These are phyloP conservation scores for Medauroidea extradentata DNA, from an alignment of 1,140 invertebrate species.

Conservation along the genomic window DNA sequence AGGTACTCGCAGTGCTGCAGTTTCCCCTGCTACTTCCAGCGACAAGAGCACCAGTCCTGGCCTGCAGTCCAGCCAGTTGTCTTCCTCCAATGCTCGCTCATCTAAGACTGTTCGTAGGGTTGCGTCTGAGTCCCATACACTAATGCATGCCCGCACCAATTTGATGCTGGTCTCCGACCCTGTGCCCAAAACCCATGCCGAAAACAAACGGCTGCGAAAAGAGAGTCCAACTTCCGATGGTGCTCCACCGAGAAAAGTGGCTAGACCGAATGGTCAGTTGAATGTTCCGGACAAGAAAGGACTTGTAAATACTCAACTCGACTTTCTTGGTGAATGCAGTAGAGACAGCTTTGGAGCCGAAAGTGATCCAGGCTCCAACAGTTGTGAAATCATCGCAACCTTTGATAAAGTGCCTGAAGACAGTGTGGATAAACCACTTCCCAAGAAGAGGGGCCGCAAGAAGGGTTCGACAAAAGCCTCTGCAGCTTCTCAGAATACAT, in stretches of 20 bases:
- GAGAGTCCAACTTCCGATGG: conserved; percentile 30
- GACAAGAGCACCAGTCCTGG: conserved; percentile 19
- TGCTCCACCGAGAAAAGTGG: neutral
- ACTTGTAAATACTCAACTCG: neutral
- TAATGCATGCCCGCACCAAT: conserved; percentile 21
- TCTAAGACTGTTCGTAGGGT: too few species aligned
- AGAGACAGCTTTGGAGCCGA: conserved; percentile 23
- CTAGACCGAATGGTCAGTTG: conserved; percentile 8
- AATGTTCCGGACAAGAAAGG: neutral
- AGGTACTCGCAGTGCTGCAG: conserved; percentile 21
- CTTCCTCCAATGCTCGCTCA: conserved; percentile 2
- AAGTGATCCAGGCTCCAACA: conserved; percentile 3
- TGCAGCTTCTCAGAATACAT: conserved; percentile 17
- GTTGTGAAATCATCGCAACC: neutral
- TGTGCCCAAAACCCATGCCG: conserved; percentile 56
- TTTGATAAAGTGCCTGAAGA: conserved; percentile 10
- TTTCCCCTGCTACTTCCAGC: conserved; percentile 24
- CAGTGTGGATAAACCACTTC: conserved; percentile 31
- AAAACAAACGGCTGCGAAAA: conserved; percentile 58
- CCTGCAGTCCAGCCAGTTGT: neutral
- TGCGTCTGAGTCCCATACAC: conserved; percentile 21
- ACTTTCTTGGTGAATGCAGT: conserved; percentile 18
- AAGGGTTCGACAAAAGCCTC: conserved; percentile 58
- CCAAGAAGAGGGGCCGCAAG: conserved; percentile 62
- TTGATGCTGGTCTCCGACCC: conserved; percentile 42